Evolutionary conservation across 1,140 invertebrate species (phyloP), one percentile per base, ranked within the genome.

Genomic region (Bombus superbus): DNA sequence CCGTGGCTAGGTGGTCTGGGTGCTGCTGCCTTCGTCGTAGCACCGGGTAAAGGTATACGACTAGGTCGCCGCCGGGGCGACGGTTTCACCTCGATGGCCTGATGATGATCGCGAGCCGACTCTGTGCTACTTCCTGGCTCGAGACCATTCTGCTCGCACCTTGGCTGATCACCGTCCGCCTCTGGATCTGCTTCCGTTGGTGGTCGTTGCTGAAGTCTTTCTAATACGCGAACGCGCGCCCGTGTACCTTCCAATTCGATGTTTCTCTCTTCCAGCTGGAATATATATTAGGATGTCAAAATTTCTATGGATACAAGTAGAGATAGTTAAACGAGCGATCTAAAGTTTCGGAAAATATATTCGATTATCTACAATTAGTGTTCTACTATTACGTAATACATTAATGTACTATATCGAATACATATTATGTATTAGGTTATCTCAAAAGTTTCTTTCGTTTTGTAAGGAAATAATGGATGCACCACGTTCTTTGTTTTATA

Each of bases 181-280:
- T 93, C 95, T 10, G 91, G 85, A n/a, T 94, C 92, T 8, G 84
- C 81, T 87, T 94, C 93, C 86, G 93, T 93, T 81, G 93, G 88
- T 3, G 93, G 90, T 6, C 94, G 92, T 25, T 95, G 92, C 28
- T 95, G 93, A 11, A 93, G 84, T 42, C 94, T 96, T 90, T 98
- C 97, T 40, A 98, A 93, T 66, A 98, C 96, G 25, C 97, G 96
- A 28, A 98, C 96, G 72, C 97, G 96, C 0, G 97, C 97, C 85
- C 96, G 95, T 4, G 97, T 98, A 11, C 97, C 97, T 94, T 98
- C 97, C 86, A 98, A 90, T 92, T 98, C 97, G 85, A 98, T 98
- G 86, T 96, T 97, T 90, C 97, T 97, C 93, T 98, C 97, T 92
- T 97, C 97, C 88, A 98, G 93, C 97, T 98, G 95, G 76, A 94